Percentiles rank a stretch among this genome's conserved stretches.
Evolutionary conservation across 2,888 invertebrate species (phyloP).

Genomic region (Acanthopleura granulata): DNA sequence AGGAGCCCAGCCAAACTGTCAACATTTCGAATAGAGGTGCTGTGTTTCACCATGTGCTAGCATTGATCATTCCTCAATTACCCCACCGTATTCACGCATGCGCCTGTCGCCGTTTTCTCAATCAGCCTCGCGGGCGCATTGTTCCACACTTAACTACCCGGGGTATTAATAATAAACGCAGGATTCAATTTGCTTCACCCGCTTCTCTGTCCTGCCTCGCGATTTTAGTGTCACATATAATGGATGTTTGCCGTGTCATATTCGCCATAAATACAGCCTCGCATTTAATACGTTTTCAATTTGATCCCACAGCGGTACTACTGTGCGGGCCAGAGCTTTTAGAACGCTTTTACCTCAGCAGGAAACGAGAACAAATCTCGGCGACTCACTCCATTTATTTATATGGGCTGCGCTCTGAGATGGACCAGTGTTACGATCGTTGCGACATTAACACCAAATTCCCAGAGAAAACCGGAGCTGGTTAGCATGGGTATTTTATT

Average conservation of each 20-base stretch:
- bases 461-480: no score
- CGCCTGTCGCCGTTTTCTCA: neutral
- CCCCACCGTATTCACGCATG: neutral
- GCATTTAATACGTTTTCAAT: conserved; percentile 17
- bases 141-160: conserved; percentile 4
- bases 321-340: neutral
- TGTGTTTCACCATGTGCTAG: neutral
- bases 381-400: neutral
- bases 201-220: neutral
- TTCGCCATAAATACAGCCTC: neutral
- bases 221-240: conserved; percentile 16
- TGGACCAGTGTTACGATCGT: no score
- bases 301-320: conserved; percentile 5
- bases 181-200: conserved; percentile 18
- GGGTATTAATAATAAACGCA: conserved; percentile 16
- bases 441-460: no score
- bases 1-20: neutral
- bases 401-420: no score
- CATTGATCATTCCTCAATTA: conserved; percentile 10
- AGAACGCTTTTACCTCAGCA: conserved; percentile 12
- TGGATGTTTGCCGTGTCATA: conserved; percentile 13
- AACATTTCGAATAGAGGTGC: neutral
- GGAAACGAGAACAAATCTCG: conserved; percentile 10
- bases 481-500: no score
- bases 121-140: conserved; percentile 1